phyloP scores from a whole-genome alignment of 2,888 invertebrate genomes.

The Catocala nupta region DNA sequence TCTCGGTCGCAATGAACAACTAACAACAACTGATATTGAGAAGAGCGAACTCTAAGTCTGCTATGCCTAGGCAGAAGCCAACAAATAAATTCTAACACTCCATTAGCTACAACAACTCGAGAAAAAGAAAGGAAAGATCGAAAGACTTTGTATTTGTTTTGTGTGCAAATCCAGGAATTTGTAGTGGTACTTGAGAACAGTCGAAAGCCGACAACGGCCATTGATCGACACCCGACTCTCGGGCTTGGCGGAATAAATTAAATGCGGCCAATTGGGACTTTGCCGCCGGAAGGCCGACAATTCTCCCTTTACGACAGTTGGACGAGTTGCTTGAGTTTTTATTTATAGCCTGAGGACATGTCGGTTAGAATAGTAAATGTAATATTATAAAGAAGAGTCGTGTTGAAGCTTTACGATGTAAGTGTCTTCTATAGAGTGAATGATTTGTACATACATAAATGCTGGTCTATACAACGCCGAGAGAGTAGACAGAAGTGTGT shows the following conservation, averaged over 20 bases:
- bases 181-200: slow-evolving; percentile 27
- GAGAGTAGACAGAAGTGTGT: no score
- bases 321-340: slow-evolving; percentile 37
- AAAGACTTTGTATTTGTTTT: slow-evolving; percentile 37
- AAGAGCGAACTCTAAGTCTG: no score
- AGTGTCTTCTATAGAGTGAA: background rate
- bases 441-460: background rate
- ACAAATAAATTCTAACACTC: no score
- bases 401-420: slow-evolving; percentile 19
- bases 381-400: slow-evolving; percentile 20
- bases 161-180: slow-evolving; percentile 33
- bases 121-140: no score
- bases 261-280: slow-evolving; percentile 41
- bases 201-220: slow-evolving; percentile 30
- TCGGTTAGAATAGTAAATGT: slow-evolving; percentile 38
- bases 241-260: slow-evolving; percentile 50
- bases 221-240: slow-evolving; percentile 48
- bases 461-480: no score
- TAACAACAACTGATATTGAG: no score
- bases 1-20: no score
- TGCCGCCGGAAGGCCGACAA: slow-evolving; percentile 33
- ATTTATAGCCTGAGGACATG: slow-evolving; percentile 37
- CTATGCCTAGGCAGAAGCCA: no score
- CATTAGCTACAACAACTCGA: no score
- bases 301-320: slow-evolving; percentile 43